Percentiles rank a stretch among this genome's conserved stretches.
These are phyloP conservation scores for Lynx canadensis DNA, from an alignment of 2,113 vertebrate species.

Conservation along the genomic window DNA sequence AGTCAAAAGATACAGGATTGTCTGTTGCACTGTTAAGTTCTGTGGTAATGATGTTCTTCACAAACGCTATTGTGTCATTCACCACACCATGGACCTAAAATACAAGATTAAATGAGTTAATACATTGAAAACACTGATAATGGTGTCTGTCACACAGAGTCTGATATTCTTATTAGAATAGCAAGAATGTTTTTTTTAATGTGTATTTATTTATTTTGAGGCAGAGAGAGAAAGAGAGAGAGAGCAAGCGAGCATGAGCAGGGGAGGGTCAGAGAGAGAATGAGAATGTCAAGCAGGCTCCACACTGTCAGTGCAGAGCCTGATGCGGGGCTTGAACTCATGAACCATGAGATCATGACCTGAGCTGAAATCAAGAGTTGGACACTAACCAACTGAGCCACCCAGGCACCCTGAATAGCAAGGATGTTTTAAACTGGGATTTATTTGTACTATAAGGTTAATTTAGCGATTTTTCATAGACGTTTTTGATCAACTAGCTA, in stretches of 20 bases:
- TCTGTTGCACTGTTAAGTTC: slow-evolving; percentile 99
- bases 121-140: background rate
- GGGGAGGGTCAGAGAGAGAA: too few species aligned
- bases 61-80: slow-evolving; percentile 97
- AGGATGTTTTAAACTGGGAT: background rate
- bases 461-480: background rate
- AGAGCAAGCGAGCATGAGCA: too few species aligned
- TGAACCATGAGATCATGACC: too few species aligned
- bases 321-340: too few species aligned
- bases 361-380: too few species aligned
- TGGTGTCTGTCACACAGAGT: background rate
- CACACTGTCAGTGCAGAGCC: too few species aligned
- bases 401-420: too few species aligned
- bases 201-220: too few species aligned
- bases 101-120: background rate
- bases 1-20: slow-evolving; percentile 96
- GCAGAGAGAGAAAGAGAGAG: too few species aligned
- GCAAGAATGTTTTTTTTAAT: background rate
- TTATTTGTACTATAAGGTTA: background rate
- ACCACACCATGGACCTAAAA: slow-evolving; percentile 95
- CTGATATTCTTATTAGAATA: background rate
- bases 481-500: background rate
- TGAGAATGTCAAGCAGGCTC: too few species aligned
- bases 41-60: slow-evolving; percentile 94
- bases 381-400: too few species aligned